Evolutionary conservation across 2,113 vertebrate genomes (phyloP).

Genomic region (Cololabis saira): DNA sequence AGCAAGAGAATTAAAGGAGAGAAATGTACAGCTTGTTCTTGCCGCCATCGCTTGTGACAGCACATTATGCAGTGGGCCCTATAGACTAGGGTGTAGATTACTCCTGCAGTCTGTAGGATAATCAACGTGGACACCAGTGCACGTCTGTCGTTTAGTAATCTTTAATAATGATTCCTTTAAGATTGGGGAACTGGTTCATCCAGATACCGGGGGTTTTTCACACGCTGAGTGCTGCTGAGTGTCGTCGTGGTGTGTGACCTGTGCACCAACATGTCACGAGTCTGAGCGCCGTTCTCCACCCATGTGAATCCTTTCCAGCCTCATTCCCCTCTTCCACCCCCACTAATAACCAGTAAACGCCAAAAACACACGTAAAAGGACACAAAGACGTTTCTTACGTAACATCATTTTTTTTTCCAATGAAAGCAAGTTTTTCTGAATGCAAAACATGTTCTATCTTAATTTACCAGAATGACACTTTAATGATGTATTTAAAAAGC

Average conservation of each 20-base stretch:
- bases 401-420: conserved; percentile 8
- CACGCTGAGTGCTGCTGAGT: not conserved
- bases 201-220: not conserved
- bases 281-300: conserved; percentile 30
- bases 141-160: too few species aligned
- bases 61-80: conserved; percentile 9
- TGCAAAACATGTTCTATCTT: too few species aligned
- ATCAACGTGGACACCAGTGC: too few species aligned
- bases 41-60: conserved; percentile 44
- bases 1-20: conserved; percentile 28
- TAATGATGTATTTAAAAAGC: not conserved
- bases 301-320: conserved; percentile 12
- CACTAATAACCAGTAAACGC: conserved; percentile 5
- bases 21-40: conserved; percentile 64
- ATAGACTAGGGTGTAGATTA: conserved; percentile 14
- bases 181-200: not conserved
- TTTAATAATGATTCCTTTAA: not conserved
- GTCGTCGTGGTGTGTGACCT: conserved; percentile 14
- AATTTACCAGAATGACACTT: not conserved
- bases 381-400: conserved; percentile 24
- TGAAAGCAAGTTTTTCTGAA: too few species aligned
- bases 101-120: not conserved
- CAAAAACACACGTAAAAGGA: conserved; percentile 22
- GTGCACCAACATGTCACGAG: conserved; percentile 21
- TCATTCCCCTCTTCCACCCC: conserved; percentile 9